Conservation (phyloP, 2,113 vertebrate genomes). For the Steatornis caripensis region DNA sequence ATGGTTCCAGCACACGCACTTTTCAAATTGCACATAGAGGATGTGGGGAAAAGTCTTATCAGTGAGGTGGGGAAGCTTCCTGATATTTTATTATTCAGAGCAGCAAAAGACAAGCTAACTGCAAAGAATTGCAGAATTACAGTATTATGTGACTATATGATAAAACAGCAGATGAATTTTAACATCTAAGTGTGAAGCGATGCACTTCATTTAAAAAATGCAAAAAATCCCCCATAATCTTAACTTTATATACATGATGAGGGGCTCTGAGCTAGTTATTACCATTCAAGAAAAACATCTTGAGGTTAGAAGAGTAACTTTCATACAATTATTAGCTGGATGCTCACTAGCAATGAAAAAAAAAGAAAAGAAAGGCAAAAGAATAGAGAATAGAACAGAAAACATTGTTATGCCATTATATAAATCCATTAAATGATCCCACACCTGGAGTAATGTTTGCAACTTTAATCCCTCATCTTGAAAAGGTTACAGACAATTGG, state of each 20-base stretch:
- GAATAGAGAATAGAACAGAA: neutral
- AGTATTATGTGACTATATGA: neutral
- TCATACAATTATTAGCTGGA: neutral
- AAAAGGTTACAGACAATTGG: neutral
- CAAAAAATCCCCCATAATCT: neutral
- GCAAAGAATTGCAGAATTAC: neutral
- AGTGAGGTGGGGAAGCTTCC: neutral
- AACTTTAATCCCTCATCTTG: neutral
- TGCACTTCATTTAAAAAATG: neutral
- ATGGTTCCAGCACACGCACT: neutral
- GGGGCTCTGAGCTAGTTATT: neutral
- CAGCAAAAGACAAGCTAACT: neutral
- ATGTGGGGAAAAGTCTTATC: neutral
- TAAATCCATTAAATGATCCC: neutral
- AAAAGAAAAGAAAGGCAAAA: neutral
- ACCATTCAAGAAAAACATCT: neutral
- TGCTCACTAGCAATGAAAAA: neutral
- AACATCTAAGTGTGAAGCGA: neutral
- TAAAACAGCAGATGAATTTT: neutral
- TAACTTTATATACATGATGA: neutral
- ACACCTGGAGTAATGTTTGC: neutral
- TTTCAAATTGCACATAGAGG: neutral
- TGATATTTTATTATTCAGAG: neutral
- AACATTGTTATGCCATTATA: neutral
- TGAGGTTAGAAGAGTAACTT: slow-evolving; percentile 13